phyloP scores from a whole-genome alignment of 2,888 invertebrate species.

The Himalopsyche japonica region DNA sequence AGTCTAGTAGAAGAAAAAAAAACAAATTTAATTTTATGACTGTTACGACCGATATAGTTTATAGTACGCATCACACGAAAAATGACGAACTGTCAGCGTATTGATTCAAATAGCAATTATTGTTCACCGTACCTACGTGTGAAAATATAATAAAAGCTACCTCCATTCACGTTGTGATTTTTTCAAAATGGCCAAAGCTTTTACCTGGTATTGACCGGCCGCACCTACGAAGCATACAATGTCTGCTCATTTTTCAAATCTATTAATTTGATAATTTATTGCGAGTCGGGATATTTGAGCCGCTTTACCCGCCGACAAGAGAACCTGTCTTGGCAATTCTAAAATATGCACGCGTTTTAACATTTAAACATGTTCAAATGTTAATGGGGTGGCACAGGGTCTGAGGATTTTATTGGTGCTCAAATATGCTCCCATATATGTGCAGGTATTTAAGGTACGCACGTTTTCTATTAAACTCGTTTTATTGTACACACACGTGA shows the following conservation, averaged over 20 bases:
- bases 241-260: conserved; percentile 14
- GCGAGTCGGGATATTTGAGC: conserved; percentile 12
- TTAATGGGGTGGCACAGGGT: background rate
- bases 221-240: background rate
- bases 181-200: conserved; percentile 2
- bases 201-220: conserved; percentile 7
- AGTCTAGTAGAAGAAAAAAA: no score
- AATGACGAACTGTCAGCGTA: background rate
- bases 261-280: conserved; percentile 24
- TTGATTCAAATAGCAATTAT: background rate
- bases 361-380: background rate
- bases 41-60: no score
- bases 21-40: no score
- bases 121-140: background rate
- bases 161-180: background rate
- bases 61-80: no score
- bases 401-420: background rate
- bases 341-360: background rate
- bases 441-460: background rate
- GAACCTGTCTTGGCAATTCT: conserved; percentile 2
- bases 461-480: background rate
- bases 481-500: background rate
- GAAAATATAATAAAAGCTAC: background rate
- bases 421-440: background rate
- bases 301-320: conserved; percentile 5